Evolutionary conservation across 2,888 invertebrate species (phyloP).

Genomic region (Andricus curvator): DNA sequence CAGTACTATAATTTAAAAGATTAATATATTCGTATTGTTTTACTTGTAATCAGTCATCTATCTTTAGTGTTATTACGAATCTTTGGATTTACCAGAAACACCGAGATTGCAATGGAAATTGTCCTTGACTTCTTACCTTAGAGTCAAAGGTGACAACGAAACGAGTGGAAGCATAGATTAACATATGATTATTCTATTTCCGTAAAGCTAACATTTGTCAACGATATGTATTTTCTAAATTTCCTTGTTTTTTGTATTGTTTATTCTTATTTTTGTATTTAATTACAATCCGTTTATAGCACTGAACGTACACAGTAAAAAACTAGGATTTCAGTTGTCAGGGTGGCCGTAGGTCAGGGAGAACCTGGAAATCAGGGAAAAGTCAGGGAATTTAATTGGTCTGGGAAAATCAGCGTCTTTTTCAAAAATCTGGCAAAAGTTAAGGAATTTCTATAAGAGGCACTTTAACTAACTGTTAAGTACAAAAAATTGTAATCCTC

Average conservation of each 20-base stretch:
- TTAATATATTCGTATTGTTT: not conserved
- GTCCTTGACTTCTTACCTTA: conserved; percentile 33
- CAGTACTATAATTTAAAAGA: too few relatives aligned
- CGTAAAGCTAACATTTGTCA: conserved; percentile 1
- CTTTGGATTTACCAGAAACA: not conserved
- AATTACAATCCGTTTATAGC: not conserved
- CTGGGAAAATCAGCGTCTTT: too few relatives aligned
- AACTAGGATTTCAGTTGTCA: too few relatives aligned
- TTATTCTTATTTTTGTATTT: too few relatives aligned
- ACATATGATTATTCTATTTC: conserved; percentile 31
- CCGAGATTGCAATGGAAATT: conserved; percentile 7
- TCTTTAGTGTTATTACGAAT: not conserved
- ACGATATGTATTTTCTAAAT: not conserved
- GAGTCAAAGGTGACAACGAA: conserved; percentile 27
- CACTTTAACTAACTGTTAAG: too few relatives aligned
- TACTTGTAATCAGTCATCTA: not conserved
- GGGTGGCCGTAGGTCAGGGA: too few relatives aligned
- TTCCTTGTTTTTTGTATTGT: not conserved
- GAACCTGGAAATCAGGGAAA: too few relatives aligned
- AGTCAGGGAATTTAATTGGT: too few relatives aligned
- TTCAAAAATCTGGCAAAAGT: too few relatives aligned
- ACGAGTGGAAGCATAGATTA: conserved; percentile 5
- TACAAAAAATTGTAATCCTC: too few relatives aligned
- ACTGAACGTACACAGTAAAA: too few relatives aligned
- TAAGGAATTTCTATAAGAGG: too few relatives aligned